Conservation (phyloP, 2,113 vertebrate species). For the Jacana jacana region DNA sequence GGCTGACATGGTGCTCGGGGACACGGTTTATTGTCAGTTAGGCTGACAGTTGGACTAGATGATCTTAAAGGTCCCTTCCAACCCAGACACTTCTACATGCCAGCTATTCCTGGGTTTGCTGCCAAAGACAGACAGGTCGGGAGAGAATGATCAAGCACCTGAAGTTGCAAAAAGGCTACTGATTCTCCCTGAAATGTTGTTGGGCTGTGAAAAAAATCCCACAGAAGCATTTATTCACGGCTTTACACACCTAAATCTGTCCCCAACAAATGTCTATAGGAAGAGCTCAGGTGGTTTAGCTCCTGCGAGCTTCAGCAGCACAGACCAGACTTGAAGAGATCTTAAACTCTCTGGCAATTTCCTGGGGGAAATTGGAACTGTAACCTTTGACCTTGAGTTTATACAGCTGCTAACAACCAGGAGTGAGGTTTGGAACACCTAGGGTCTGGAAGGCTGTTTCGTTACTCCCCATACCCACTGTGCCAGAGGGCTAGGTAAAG, state of each 20-base stretch:
- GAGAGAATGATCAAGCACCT: background rate
- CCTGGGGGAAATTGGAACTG: background rate
- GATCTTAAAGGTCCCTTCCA: no score
- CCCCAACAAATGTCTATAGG: fast-evolving
- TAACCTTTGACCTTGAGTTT: background rate
- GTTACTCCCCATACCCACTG: background rate
- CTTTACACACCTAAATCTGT: background rate
- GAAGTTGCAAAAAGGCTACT: background rate
- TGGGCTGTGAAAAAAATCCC: background rate
- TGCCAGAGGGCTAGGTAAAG: background rate
- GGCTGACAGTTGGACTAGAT: no score
- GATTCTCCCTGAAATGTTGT: background rate
- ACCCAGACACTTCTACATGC: no score
- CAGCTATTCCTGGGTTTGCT: background rate
- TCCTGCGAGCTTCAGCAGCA: background rate
- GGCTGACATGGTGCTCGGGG: no score
- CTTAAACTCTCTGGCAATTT: background rate
- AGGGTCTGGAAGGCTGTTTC: background rate
- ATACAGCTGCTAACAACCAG: background rate
- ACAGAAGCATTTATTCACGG: background rate
- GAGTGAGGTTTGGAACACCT: background rate
- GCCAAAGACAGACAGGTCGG: background rate
- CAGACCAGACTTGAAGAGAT: background rate
- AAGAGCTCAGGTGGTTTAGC: background rate
- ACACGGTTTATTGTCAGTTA: no score